Evolutionary conservation across 2,113 vertebrate species (phyloP), one percentile per base, ranked within the genome.

Genomic region (Colossoma macropomum): DNA sequence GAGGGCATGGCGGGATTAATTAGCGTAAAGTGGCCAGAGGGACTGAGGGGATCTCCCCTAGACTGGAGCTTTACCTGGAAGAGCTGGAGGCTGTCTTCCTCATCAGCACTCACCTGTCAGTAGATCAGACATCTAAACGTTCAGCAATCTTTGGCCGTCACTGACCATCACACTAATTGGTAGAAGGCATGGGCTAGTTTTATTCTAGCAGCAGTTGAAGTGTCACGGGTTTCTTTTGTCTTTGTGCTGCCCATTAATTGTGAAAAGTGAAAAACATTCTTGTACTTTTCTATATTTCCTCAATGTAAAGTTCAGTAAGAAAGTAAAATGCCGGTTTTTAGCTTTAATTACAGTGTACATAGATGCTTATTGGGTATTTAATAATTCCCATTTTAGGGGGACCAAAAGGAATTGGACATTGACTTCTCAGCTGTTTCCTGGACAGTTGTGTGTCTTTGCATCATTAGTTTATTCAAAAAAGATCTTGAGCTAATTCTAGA

Each of bases 1-100:
- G 92, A 92, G 92, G 91, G 91, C 86, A 87, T 80, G 77, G 23
- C 88, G 60, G 84, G 89, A 88, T 91, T 94, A 93, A 95, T 95
- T 93, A 94, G 85, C 89, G 90, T 90, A 88, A 93, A 87, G 88
- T 86, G 89, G 89, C 91, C 89, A 54, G 84, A 88, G 92, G 89
- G 91, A 92, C 88, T 60, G 72, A 48, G 38, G 13, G 32, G 62
- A 74, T 65, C 21, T 54, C 17, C 27, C 12, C 25, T 34, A 80
- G 54, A 79, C 73, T 59, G 56, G 30, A 76, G 65, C 54, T 68
- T n/a, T 74, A 80, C 62, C 83, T 75, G 38, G 32, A 59, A 38
- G 27, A 72, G 48, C 21, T 38, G 45, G 23, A 15, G 45, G 41
- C 21, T 69, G 80, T 34, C 63, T 60, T 10, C 23, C 10, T 76